Evolutionary conservation across 1,140 invertebrate genomes (phyloP), one percentile per base, ranked within the genome.

Genomic region (Bombus balteatus): DNA sequence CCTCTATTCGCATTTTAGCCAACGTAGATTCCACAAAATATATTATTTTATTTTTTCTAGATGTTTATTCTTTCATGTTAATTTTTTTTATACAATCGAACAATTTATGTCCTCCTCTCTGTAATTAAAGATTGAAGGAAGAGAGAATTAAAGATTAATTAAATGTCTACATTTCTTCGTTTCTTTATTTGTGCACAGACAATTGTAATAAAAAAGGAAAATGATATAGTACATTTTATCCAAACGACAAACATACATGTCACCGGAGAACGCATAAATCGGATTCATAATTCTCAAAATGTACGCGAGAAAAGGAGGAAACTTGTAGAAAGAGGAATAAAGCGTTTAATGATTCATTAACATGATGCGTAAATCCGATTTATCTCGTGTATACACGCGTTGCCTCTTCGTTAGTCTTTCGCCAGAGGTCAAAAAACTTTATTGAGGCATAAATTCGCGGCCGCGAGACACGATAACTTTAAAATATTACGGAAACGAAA

Each of bases 401-500:
- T 10, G 37, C 47, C 39, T 41, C 10, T 71, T 73, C 70, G 87
- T 85, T 88, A 62, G 86, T 57, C 77, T 70, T 79, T 73, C 77
- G 73, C 73, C 59, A 70, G 71, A 83, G 90, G 89, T 86, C 79
- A 88, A 92, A 94, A 92, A 93, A 92, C 91, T 93, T 94, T 94
- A 94, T 93, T 91, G 88, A 85, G 89, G 92, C 88, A 94, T 94
- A 94, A 93, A 94, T 94, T 94, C 93, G 92, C 39, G 37, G 59
- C 92, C 90, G 86, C 34, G 89, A 93, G 94, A 93, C 93, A 92
- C 91, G 94, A 95, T 95, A 95, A 94, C 93, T 93, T 91, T 93
- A 95, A 95, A 95, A 94, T 95, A 95, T 95, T 93, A 93, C 94
- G 93, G 93, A 94, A 95, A 95, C 94, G 94, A 92, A 94, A 94